These are phyloP conservation scores for Lasioglossum leucozonium DNA, from an alignment of 2,888 invertebrate species.

Conservation along the genomic window DNA sequence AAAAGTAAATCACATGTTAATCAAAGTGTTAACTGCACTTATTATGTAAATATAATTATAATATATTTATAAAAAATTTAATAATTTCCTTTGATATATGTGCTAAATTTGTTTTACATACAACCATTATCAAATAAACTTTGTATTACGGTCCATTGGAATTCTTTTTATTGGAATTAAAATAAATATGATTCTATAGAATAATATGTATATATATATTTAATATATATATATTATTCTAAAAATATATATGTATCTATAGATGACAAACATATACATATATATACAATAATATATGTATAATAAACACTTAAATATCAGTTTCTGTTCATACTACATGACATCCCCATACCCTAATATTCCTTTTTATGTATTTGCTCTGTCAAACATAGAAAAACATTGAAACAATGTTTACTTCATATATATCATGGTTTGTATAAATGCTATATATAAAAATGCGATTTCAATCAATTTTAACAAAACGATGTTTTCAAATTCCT, in stretches of 20 bases:
- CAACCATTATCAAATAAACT: constrained; percentile 7
- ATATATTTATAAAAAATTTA: constrained; percentile 25
- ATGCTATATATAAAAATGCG: constrained; percentile 75
- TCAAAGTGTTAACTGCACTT: constrained; percentile 75
- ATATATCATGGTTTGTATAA: constrained; percentile 65
- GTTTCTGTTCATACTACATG: constrained; percentile 55
- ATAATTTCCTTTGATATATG: constrained; percentile 24
- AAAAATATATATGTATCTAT: neutral
- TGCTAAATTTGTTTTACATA: neutral
- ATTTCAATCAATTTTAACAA: constrained; percentile 19
- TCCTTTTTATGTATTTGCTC: constrained; percentile 72
- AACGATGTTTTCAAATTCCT: constrained; percentile 21
- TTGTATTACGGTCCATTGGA: constrained; percentile 17
- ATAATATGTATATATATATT: constrained; percentile 53
- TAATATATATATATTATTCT: neutral
- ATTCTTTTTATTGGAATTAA: constrained; percentile 31
- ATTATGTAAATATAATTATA: constrained; percentile 16
- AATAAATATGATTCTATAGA: constrained; percentile 45
- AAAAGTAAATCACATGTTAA: constrained; percentile 46
- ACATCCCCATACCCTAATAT: constrained; percentile 45
- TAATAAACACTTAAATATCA: neutral
- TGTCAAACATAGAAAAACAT: constrained; percentile 72
- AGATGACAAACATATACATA: constrained; percentile 59
- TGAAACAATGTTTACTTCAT: constrained; percentile 72
- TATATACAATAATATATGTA: constrained; percentile 57